Evolutionary conservation across 2,888 invertebrate species (phyloP), one percentile per base, ranked within the genome.

Genomic region (Andrena dorsata): DNA sequence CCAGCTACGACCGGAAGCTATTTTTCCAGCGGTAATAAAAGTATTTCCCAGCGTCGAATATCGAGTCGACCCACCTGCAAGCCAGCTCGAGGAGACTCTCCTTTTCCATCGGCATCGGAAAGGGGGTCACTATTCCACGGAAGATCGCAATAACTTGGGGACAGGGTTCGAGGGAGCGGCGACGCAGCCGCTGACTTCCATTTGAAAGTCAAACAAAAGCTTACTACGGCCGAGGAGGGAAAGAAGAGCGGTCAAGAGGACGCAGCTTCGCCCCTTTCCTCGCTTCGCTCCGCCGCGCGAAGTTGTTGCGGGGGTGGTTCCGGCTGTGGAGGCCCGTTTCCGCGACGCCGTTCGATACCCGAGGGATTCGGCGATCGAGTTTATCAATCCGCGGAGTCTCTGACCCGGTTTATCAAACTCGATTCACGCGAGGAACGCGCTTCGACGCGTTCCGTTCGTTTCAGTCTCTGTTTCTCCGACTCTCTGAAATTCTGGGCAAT

Each of bases 181-280:
- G 72, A 60, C 30, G 47, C n/a, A 75, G 69, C 76, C 49, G 75
- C 49, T 76, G 72, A 70, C 41, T 41, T 73, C 77, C 74, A 88
- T 90, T 90, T 90, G 82, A 82, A 90, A 90, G 83, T 90, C 86
- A 90, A 88, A 88, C 84, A 90, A 87, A 89, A 87, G 84, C 79
- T 81, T 71, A 35, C 41, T 13, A 16, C 41, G 41, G 41, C 0
- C 41, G 41, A 23, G 47, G 41, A 32, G 82, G 73, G 81, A 53
- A 65, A 32, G 70, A 53, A 77, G 77, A 64, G 51, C 60, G 80
- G 80, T 73, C 76, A 85, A 72, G 74, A 60, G 82, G 71, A 84
- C 83, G 73, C 76, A 53, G 35, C 30, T 72, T 65, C 69, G 20
- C 68, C 58, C 69, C 32, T 78, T 72, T 74, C 10, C 74, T 23